These are phyloP conservation scores for Blomia tropicalis DNA, from an alignment of 2,888 invertebrate genomes.

Conservation along the genomic window DNA sequence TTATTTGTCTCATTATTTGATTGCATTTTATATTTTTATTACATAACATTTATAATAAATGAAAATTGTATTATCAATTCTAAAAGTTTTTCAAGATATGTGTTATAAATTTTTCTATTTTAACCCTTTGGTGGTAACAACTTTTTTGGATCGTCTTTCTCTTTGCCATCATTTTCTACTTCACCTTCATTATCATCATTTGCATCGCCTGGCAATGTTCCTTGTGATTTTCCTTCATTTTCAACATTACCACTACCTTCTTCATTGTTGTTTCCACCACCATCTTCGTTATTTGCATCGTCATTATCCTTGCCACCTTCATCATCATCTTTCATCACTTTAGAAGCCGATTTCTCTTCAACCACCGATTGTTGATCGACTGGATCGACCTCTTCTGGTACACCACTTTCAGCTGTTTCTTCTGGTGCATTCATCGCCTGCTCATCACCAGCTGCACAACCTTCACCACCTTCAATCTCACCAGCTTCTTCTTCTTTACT, in stretches of 20 bases:
- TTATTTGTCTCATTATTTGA: too few relatives aligned
- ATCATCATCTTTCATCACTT: neutral
- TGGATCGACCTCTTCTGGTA: neutral
- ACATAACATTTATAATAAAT: too few relatives aligned
- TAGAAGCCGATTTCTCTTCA: neutral
- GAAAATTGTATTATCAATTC: too few relatives aligned
- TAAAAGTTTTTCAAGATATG: too few relatives aligned
- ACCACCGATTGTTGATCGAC: neutral
- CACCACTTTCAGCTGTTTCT: neutral
- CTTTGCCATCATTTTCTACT: neutral
- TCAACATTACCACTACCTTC: neutral
- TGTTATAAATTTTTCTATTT: too few relatives aligned
- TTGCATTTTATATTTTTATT: too few relatives aligned
- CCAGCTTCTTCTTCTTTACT: neutral
- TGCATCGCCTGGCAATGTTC: too few relatives aligned
- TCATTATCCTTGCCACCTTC: neutral
- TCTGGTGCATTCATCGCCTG: neutral
- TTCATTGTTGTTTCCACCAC: neutral
- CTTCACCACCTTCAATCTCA: neutral
- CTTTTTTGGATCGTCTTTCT: too few relatives aligned
- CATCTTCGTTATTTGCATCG: neutral
- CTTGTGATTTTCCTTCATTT: neutral
- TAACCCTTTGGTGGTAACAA: too few relatives aligned
- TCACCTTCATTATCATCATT: neutral
- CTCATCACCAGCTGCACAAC: neutral